phyloP scores from a whole-genome alignment of 2,888 invertebrate genomes.

The Noctua janthina region DNA sequence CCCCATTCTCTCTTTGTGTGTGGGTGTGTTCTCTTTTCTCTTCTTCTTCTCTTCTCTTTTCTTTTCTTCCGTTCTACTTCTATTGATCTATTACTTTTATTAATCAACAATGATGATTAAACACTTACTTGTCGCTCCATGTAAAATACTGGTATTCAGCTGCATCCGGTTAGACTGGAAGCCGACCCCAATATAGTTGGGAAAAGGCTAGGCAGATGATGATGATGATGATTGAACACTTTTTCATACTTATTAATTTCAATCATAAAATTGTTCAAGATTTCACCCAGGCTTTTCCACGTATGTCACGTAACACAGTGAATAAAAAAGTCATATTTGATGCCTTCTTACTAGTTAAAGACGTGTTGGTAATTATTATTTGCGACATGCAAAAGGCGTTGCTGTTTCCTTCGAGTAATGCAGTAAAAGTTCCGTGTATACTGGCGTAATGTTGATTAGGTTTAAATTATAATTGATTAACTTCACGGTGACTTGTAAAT shows the following conservation, averaged over 20 bases:
- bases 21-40: too few relatives aligned
- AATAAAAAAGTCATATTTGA: conserved; percentile 10
- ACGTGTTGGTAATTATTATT: conserved; percentile 63
- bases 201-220: too few relatives aligned
- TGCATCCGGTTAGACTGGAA: too few relatives aligned
- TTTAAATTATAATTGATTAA: conserved; percentile 29
- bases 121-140: too few relatives aligned
- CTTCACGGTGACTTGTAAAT: not conserved
- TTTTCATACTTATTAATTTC: not conserved
- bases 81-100: too few relatives aligned
- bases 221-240: too few relatives aligned
- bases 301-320: not conserved
- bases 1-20: too few relatives aligned
- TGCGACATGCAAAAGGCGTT: conserved; percentile 77
- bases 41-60: too few relatives aligned
- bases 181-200: too few relatives aligned
- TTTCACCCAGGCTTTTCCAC: not conserved
- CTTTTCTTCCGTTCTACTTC: too few relatives aligned
- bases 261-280: not conserved
- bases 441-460: conserved; percentile 3
- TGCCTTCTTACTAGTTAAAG: not conserved
- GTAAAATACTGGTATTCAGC: too few relatives aligned
- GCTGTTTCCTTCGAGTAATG: conserved; percentile 50
- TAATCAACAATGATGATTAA: too few relatives aligned
- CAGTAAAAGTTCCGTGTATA: conserved; percentile 25